phyloP scores from a whole-genome alignment of 2,888 invertebrate genomes.

The Tethea ocularis region DNA sequence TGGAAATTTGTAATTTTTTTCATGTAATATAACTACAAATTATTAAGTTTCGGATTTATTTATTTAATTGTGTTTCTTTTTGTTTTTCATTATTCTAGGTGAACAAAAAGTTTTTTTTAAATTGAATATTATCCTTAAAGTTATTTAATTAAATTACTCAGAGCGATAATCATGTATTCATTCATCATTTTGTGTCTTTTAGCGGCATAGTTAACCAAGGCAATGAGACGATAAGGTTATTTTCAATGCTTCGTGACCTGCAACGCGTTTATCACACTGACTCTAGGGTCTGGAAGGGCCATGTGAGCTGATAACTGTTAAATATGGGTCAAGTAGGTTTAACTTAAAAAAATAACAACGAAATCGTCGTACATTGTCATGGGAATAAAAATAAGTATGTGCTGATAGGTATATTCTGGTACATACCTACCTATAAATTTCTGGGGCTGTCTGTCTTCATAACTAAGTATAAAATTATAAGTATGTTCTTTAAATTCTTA shows the following conservation, averaged over 20 bases:
- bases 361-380: not conserved
- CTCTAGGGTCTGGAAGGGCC: conserved; percentile 59
- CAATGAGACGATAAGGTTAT: conserved; percentile 60
- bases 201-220: conserved; percentile 52
- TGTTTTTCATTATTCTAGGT: no score
- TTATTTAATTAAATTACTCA: not conserved
- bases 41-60: no score
- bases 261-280: conserved; percentile 52
- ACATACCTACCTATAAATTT: no score
- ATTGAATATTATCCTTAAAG: no score
- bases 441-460: no score
- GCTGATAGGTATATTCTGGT: not conserved
- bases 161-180: not conserved
- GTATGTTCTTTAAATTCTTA: no score
- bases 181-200: conserved; percentile 20
- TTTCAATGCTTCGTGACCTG: conserved; percentile 55
- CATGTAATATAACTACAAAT: no score
- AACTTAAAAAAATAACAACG: not conserved
- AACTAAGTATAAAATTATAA: no score
- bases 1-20: no score
- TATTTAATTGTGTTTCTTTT: no score
- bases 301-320: conserved; percentile 35
- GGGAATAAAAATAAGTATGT: not conserved
- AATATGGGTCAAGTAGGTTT: conserved; percentile 22
- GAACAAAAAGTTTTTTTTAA: no score